Evolutionary conservation across 2,113 vertebrate species (phyloP).

Genomic region (Dicrurus megarhynchus): DNA sequence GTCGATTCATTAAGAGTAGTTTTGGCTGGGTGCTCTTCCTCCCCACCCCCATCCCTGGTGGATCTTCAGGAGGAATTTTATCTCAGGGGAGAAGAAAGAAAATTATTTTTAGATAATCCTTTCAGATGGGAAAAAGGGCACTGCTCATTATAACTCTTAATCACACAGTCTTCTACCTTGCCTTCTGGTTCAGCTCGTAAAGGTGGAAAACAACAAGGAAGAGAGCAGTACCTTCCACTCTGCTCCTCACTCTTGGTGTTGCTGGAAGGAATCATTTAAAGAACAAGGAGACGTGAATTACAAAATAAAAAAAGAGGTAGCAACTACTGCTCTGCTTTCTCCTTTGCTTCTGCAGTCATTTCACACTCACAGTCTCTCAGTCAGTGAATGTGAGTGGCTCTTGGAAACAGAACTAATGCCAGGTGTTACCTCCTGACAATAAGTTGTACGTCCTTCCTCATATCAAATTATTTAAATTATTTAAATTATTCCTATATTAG

Average conservation of each 20-base stretch:
- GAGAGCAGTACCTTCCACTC: background rate
- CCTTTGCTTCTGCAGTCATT: background rate
- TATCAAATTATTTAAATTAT: background rate
- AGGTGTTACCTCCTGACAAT: background rate
- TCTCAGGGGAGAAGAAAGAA: background rate
- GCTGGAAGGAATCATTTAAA: background rate
- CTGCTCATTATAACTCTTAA: background rate
- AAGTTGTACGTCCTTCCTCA: background rate
- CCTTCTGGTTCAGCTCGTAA: background rate
- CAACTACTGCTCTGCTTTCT: background rate
- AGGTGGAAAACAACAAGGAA: background rate
- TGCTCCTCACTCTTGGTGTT: background rate
- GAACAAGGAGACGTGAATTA: background rate
- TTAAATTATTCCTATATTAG: background rate
- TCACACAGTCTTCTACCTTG: background rate
- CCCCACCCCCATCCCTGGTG: background rate
- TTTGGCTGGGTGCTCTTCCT: background rate
- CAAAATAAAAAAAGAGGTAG: background rate
- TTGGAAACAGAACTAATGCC: background rate
- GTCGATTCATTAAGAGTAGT: background rate
- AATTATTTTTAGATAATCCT: background rate
- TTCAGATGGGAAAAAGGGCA: background rate
- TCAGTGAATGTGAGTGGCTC: background rate
- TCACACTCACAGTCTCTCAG: background rate
- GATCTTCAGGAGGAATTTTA: background rate